These are phyloP conservation scores for Cheilosia vulpina DNA, from an alignment of 2,888 invertebrate genomes.

Conservation along the genomic window DNA sequence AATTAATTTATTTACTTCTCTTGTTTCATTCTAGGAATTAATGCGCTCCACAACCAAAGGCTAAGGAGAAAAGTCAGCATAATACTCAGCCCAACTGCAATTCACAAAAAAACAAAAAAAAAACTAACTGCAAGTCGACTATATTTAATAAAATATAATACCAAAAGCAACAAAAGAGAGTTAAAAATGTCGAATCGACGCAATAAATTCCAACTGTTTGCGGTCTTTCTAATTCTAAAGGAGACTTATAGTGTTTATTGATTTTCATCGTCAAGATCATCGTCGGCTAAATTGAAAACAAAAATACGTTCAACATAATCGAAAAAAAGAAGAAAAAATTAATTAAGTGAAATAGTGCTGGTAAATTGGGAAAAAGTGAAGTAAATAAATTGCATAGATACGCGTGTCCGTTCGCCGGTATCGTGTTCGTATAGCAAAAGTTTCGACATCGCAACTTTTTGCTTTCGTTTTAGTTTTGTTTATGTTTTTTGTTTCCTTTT, in stretches of 20 bases:
- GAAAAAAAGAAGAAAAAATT: neutral
- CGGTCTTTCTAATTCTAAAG: constrained; percentile 74
- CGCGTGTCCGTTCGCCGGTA: constrained; percentile 18
- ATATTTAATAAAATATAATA: neutral
- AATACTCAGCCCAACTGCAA: neutral
- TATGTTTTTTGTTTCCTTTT: constrained; percentile 6
- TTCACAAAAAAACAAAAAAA: constrained; percentile 27
- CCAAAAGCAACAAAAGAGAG: neutral
- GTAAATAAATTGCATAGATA: constrained; percentile 9
- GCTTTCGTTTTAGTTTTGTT: neutral
- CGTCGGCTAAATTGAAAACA: constrained; percentile 4
- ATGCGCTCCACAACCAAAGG: neutral
- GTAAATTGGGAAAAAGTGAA: constrained; percentile 4
- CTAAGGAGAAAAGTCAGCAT: constrained; percentile 10
- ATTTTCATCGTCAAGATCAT: constrained; percentile 35
- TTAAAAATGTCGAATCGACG: constrained; percentile 80
- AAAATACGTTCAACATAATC: constrained; percentile 24
- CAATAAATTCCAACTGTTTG: constrained; percentile 74
- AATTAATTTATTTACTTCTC: constrained; percentile 39
- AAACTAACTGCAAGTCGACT: constrained; percentile 29
- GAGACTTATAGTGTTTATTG: constrained; percentile 68
- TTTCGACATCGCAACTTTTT: constrained; percentile 25
- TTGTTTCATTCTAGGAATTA: constrained; percentile 55
- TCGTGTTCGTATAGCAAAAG: constrained; percentile 21
- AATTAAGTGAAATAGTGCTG: constrained; percentile 16